phyloP scores from a whole-genome alignment of 1,140 invertebrate genomes.

The Amphibalanus amphitrite region DNA sequence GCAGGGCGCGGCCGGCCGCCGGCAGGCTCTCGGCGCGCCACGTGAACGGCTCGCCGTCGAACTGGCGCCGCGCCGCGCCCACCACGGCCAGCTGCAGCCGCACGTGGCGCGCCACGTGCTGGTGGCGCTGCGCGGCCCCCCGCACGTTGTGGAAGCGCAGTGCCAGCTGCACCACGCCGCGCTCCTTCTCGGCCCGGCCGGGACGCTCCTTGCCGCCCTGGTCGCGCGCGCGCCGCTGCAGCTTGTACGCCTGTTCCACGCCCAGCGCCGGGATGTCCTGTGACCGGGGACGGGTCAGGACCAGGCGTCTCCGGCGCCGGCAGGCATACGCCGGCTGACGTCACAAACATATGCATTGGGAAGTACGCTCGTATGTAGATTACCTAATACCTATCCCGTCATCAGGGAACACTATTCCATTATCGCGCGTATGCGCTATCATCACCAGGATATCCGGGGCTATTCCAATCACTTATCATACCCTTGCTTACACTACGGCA shows the following conservation, averaged over 20 bases:
- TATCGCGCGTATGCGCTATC: too few species aligned
- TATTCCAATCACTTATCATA: too few species aligned
- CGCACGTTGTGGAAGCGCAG: background rate
- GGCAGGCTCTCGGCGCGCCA: background rate
- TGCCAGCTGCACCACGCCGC: background rate
- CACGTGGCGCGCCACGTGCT: background rate
- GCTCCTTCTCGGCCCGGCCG: background rate
- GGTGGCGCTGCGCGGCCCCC: background rate
- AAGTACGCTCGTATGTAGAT: too few species aligned
- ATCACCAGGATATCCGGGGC: too few species aligned
- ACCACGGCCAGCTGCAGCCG: slow-evolving; percentile 1
- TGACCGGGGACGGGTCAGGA: background rate
- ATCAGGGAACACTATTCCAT: too few species aligned
- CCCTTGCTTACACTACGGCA: too few species aligned
- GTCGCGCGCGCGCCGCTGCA: background rate
- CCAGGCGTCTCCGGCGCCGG: too few species aligned
- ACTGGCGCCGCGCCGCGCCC: background rate
- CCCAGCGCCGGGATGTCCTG: background rate
- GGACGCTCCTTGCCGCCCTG: background rate
- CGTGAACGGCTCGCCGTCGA: background rate
- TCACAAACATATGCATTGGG: too few species aligned
- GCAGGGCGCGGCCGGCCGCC: background rate
- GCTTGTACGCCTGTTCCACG: background rate
- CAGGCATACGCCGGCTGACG: too few species aligned
- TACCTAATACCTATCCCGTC: too few species aligned